Evolutionary conservation across 1,140 invertebrate genomes (phyloP).

Genomic region (Caligus rogercresseyi): DNA sequence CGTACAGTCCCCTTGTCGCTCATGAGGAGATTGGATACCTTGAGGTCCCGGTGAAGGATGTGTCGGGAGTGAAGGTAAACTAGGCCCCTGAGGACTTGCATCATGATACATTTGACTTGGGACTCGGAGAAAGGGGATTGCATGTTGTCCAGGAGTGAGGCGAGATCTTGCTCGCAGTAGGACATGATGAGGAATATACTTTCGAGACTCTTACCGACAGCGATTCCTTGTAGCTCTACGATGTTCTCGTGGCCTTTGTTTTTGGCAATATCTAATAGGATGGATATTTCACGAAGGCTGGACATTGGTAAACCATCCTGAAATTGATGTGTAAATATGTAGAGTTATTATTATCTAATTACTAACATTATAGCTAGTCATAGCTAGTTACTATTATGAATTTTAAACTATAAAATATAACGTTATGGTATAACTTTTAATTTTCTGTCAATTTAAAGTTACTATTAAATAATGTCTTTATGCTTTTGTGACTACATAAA

Average conservation of each 20-base stretch:
- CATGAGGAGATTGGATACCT: conserved; percentile 89
- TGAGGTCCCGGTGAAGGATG: conserved; percentile 84
- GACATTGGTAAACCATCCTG: conserved; percentile 71
- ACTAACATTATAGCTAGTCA: too few species aligned
- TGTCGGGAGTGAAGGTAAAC: conserved; percentile 81
- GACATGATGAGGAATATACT: conserved; percentile 94
- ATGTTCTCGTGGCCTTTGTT: conserved; percentile 68
- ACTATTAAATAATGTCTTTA: too few species aligned
- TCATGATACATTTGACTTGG: conserved; percentile 89
- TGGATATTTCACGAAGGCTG: conserved; percentile 78
- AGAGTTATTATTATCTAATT: too few species aligned
- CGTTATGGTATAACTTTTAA: too few species aligned
- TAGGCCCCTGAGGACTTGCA: conserved; percentile 77
- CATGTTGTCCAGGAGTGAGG: conserved; percentile 88
- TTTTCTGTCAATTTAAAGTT: too few species aligned
- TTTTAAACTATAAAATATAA: too few species aligned
- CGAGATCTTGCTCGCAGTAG: conserved; percentile 93
- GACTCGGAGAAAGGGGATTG: conserved; percentile 81
- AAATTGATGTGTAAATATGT: too few species aligned
- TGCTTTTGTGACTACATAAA: too few species aligned
- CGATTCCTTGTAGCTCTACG: conserved; percentile 41
- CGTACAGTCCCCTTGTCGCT: conserved; percentile 90
- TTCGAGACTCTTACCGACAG: conserved; percentile 20
- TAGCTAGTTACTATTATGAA: too few species aligned
- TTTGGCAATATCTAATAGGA: conserved; percentile 54